Evolutionary conservation across 1,140 invertebrate genomes (phyloP).

Genomic region (Nasonia giraulti): DNA sequence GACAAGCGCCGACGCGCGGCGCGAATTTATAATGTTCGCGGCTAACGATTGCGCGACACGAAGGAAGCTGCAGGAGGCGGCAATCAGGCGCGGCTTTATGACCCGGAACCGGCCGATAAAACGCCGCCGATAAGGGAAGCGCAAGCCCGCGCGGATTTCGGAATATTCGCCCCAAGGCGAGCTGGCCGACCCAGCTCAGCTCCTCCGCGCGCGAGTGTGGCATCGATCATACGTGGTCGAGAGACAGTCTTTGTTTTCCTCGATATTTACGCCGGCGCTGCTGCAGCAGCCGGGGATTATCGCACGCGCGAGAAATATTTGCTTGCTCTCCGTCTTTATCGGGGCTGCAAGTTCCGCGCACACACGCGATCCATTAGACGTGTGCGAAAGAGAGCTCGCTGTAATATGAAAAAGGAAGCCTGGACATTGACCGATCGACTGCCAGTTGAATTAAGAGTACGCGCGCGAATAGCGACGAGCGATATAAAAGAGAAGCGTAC

Average conservation of each 20-base stretch:
- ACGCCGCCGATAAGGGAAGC: background rate
- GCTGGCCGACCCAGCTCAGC: background rate
- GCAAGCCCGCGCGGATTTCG: background rate
- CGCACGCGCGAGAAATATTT: background rate
- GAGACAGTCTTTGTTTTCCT: background rate
- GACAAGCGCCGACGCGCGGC: background rate
- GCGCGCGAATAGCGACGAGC: too few relatives aligned
- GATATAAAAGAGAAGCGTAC: too few relatives aligned
- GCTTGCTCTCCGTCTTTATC: background rate
- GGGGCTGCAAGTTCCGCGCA: too few relatives aligned
- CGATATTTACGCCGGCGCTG: too few relatives aligned
- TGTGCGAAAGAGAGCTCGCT: background rate
- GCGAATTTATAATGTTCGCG: background rate
- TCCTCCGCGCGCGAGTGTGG: too few relatives aligned
- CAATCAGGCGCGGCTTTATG: slow-evolving; percentile 2
- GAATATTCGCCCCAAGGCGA: background rate
- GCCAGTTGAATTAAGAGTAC: too few relatives aligned
- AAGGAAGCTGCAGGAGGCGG: background rate
- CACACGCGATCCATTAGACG: background rate
- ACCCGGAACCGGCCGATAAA: background rate
- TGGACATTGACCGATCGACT: too few relatives aligned
- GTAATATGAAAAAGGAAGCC: background rate
- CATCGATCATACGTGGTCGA: background rate
- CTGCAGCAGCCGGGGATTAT: background rate
- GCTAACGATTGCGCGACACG: background rate